These are phyloP conservation scores for Aepyceros melampus DNA, from an alignment of 2,113 vertebrate species.

Conservation along the genomic window DNA sequence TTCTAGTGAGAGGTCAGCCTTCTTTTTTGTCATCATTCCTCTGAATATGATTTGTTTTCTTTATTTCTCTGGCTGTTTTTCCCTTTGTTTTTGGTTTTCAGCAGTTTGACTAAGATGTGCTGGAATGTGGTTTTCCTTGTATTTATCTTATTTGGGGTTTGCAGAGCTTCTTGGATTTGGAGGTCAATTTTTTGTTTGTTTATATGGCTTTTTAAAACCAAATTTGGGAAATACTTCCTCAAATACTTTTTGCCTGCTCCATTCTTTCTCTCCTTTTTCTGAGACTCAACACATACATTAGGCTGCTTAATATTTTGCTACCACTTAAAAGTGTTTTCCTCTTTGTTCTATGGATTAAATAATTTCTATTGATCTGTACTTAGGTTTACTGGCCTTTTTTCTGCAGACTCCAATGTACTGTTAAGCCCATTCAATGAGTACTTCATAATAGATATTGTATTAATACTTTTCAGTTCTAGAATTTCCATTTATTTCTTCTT, in stretches of 20 bases:
- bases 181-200: neutral
- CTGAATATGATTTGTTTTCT: neutral
- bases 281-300: neutral
- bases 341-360: neutral
- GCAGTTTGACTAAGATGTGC: neutral
- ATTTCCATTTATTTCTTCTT: neutral
- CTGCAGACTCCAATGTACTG: neutral
- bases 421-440: neutral
- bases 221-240: neutral
- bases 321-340: neutral
- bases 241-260: neutral
- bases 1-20: neutral
- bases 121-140: slow-evolving; percentile 7
- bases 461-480: neutral
- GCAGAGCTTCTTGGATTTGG: neutral
- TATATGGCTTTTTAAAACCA: neutral
- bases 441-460: neutral
- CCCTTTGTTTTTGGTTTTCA: neutral
- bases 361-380: neutral
- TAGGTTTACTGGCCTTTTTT: neutral
- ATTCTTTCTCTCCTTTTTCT: neutral
- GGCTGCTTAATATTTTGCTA: neutral
- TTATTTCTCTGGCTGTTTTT: neutral
- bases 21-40: neutral
- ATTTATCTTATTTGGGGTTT: neutral